phyloP scores from a whole-genome alignment of 37 sponge, comb jelly and placozoan species.

The Ianthella basta region DNA sequence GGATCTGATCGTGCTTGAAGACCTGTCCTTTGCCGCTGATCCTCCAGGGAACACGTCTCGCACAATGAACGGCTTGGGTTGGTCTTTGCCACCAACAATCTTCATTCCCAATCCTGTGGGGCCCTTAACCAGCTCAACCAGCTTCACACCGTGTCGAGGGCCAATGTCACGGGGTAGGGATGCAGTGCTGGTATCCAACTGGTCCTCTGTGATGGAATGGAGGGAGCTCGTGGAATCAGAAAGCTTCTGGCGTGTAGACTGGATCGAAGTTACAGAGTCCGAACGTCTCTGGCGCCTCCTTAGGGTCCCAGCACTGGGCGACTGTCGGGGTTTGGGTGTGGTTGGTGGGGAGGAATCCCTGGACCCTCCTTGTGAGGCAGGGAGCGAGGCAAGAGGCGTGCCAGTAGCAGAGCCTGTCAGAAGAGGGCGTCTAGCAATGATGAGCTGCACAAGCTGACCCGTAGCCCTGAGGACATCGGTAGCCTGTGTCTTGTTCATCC shows the following conservation, averaged over 20 bases:
- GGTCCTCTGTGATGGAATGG: slow-evolving; percentile 17
- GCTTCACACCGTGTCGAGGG: slow-evolving; percentile 32
- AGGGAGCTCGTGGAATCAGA: slow-evolving; percentile 11
- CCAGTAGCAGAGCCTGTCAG: slow-evolving; percentile 15
- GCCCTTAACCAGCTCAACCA: slow-evolving; percentile 75
- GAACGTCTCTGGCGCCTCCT: slow-evolving; percentile 25
- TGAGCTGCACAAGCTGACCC: slow-evolving; percentile 54
- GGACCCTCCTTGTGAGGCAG: slow-evolving; percentile 33
- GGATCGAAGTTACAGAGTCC: slow-evolving; percentile 14
- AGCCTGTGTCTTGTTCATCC: slow-evolving; percentile 53
- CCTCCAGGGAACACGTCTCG: slow-evolving; percentile 78
- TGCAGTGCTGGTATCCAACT: too few relatives aligned
- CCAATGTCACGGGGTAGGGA: slow-evolving; percentile 36
- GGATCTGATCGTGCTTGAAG: slow-evolving; percentile 58
- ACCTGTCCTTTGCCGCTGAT: slow-evolving; percentile 73
- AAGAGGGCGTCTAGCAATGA: slow-evolving; percentile 39
- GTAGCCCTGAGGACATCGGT: slow-evolving; percentile 48
- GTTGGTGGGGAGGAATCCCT: neutral
- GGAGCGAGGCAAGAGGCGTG: slow-evolving; percentile 26
- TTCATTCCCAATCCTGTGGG: slow-evolving; percentile 84
- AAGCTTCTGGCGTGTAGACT: neutral
- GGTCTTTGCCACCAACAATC: slow-evolving; percentile 55
- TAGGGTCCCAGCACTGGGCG: slow-evolving; percentile 21
- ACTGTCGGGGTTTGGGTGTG: neutral
- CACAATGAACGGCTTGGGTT: slow-evolving; percentile 55